Base-by-base conservation (phyloP, 92 coral and sea anemone genomes). In the Ricordea florida region DNA sequence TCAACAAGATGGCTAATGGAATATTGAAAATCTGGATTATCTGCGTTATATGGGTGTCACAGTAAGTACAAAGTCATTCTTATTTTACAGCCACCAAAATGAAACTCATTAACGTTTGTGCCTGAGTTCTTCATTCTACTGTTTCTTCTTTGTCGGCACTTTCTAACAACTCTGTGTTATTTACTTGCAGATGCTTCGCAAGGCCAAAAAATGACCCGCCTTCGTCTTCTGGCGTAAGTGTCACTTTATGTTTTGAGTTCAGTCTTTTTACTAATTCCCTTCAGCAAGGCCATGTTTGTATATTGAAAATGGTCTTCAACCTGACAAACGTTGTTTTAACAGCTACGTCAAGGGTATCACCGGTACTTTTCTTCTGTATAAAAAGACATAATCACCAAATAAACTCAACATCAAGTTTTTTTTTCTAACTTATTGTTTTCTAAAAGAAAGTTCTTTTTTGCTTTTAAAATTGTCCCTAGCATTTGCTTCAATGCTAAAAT, bases 121-220 rank as follows among this genome's bases (percentile, higher is more conserved):
- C n/a, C n/a, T n/a, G n/a, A n/a, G n/a, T n/a, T n/a, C n/a, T n/a
- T n/a, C n/a, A n/a, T n/a, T n/a, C n/a, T n/a, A n/a, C n/a, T n/a
- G 59, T 16, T 66, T 45, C 34, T 37, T 10, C 57, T 36, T 66
- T 32, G 48, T 69, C 51, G 27, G 30, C 18, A 37, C 18, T 17
- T 70, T 70, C 27, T 9, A 40, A 40, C 18, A 9, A 28, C 22
- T 14, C 23, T 37, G 21, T 38, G 10, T 40, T 16, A 40, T 70
- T 56, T 25, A 70, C 42, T 30, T 53, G 27, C 55, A 70, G 77
- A 28, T 70, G 77, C 31, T 31, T 70, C 14, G 65, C 77, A 8
- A 24, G 26, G 17, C 65, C 77, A 14, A 17, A 24, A 5, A 40
- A 42, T 37, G 43, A 70, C 37, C 0, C 53, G 2, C 8, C 28